Conservation (phyloP, 2,797 vertebrate genomes). For the Macrochelys suwanniensis region DNA sequence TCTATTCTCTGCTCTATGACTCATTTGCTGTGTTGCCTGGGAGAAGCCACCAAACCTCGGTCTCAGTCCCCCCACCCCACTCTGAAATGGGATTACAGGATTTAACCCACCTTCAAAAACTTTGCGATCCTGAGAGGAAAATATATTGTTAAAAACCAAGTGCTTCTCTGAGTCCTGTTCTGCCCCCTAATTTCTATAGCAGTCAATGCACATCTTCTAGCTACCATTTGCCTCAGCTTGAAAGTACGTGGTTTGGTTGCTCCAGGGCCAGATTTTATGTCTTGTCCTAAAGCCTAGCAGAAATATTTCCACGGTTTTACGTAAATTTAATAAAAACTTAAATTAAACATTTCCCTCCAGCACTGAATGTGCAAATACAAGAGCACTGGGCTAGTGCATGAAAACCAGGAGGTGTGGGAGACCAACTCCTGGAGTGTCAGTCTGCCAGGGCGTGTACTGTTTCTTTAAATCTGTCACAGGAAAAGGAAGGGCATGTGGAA, state of each 20-base stretch:
- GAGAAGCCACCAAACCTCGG: constrained; percentile 20
- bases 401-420: neutral
- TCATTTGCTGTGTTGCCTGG: constrained; percentile 34
- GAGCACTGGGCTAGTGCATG: neutral
- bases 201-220: constrained; percentile 62
- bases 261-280: constrained; percentile 69
- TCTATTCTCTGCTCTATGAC: neutral
- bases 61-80: neutral
- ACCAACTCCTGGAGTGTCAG: too few species aligned
- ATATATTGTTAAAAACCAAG: constrained; percentile 59
- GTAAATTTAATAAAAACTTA: constrained; percentile 33
- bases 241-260: constrained; percentile 70
- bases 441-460: neutral
- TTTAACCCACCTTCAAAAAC: neutral
- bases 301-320: constrained; percentile 22
- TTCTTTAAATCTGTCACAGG: neutral
- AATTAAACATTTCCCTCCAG: neutral
- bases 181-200: constrained; percentile 67
- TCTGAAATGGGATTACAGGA: constrained; percentile 12
- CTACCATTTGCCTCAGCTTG: constrained; percentile 67
- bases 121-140: constrained; percentile 21
- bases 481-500: neutral
- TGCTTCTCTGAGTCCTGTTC: constrained; percentile 49
- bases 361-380: neutral
- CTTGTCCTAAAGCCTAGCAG: constrained; percentile 11